Conservation (phyloP, 2,113 vertebrate genomes). For the Rhodinocichla rosea region DNA sequence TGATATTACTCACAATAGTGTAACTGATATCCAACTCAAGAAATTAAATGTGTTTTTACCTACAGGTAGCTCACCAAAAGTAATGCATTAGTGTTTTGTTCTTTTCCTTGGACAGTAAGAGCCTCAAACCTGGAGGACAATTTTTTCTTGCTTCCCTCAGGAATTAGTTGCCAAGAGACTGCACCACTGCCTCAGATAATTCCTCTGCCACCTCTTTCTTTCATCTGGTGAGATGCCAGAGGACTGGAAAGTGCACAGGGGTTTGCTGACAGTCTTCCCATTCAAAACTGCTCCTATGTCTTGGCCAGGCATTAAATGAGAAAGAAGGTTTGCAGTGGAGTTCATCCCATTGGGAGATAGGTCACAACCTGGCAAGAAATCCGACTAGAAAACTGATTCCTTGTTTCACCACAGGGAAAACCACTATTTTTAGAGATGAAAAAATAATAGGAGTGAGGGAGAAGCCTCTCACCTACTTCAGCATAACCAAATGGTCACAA, state of each 20-base stretch:
- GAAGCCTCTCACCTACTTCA: neutral
- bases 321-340: neutral
- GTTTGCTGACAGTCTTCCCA: neutral
- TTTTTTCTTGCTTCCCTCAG: neutral
- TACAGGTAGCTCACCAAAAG: neutral
- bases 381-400: neutral
- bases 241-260: neutral
- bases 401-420: neutral
- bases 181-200: neutral
- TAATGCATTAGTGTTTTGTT: neutral
- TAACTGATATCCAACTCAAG: neutral
- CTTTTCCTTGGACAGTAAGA: neutral
- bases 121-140: neutral
- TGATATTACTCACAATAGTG: neutral
- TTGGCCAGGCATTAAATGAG: neutral
- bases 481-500: neutral
- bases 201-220: neutral
- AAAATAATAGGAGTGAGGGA: neutral
- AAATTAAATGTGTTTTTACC: neutral
- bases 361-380: neutral
- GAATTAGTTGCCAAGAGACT: neutral
- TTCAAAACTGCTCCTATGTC: neutral
- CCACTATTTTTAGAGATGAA: neutral
- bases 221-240: neutral
- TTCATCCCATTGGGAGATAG: neutral